Evolutionary conservation across 2,888 invertebrate species (phyloP), one percentile per base, ranked within the genome.

Genomic region (Agriotes lineatus): DNA sequence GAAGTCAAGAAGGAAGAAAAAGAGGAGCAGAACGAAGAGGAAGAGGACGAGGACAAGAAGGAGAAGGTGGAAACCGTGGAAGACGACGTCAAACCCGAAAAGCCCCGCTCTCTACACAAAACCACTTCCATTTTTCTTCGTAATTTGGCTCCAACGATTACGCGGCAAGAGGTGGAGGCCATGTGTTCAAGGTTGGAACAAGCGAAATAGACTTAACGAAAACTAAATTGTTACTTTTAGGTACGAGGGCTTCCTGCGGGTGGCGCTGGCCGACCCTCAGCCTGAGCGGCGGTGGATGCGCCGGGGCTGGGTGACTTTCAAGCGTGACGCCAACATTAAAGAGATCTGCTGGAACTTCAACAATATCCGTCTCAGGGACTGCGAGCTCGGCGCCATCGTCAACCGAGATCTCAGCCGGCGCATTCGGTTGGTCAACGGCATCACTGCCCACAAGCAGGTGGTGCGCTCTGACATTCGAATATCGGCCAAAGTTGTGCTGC

Each of bases 281-380:
- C 95, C 97, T 0, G 99, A 99, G 81, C 89, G 98, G 18, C 90
- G 96, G 44, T 99, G 98, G 94, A 94, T 96, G 84, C 91, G 99
- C 10, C 90, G 99, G 54, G 99, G 98, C 39, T 99, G 99, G 99
- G 97, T 98, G 33, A 99, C 99, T 0, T 99, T 98, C 85, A 93
- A 95, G 74, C 89, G 97, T 18, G 94, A 96, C 80, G 97, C 99
- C 50, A 98, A 99, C 85, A 99, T 99, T 75, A 99, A 99, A 82
- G 99, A 99, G 82, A 99, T 99, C 75, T 99, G 99, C 85, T 99
- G 98, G 98, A 96, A 96, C 82, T 88, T 99, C 42, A 99, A 98
- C 82, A 97, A 96, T 76, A 95, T 97, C 71, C 89, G 98, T 90
- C 86, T 94, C 72, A 90, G 92, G 72, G 97, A 97, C 79, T 95